Conservation (phyloP, 2,797 vertebrate species). For the Leptoclinus maculatus region DNA sequence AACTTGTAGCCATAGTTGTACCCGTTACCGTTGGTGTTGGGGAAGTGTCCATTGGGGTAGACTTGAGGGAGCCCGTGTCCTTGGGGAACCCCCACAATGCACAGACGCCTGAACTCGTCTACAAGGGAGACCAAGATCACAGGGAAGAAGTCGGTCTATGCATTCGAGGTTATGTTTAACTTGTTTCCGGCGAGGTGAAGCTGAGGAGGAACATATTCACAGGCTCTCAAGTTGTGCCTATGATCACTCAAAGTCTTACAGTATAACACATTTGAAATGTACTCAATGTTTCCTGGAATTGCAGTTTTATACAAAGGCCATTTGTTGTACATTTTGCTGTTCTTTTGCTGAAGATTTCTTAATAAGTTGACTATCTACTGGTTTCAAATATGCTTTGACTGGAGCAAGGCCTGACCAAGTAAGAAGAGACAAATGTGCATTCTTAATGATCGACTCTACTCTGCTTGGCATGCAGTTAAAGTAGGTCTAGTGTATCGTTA, state of each 20-base stretch:
- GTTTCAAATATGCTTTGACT: constrained; percentile 27
- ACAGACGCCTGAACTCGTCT: constrained; percentile 92
- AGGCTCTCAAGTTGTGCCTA: background rate
- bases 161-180: background rate
- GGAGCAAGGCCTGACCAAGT: constrained; percentile 7
- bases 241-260: background rate
- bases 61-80: constrained; percentile 82
- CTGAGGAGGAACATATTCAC: background rate
- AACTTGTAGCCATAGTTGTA: constrained; percentile 73
- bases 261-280: background rate
- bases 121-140: constrained; percentile 23
- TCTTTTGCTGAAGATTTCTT: constrained; percentile 1
- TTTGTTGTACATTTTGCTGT: constrained; percentile 4
- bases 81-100: constrained; percentile 89
- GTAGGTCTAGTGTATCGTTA: background rate
- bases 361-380: constrained; percentile 3
- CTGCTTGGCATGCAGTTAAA: background rate
- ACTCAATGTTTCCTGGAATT: constrained; percentile 14
- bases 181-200: background rate
- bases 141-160: constrained; percentile 19
- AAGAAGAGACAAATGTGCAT: constrained; percentile 5
- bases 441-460: background rate
- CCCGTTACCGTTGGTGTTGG: constrained; percentile 71
- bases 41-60: constrained; percentile 75
- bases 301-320: background rate